Base-by-base conservation (phyloP, 2,888 invertebrate genomes). In the Notocelia uddmanniana region DNA sequence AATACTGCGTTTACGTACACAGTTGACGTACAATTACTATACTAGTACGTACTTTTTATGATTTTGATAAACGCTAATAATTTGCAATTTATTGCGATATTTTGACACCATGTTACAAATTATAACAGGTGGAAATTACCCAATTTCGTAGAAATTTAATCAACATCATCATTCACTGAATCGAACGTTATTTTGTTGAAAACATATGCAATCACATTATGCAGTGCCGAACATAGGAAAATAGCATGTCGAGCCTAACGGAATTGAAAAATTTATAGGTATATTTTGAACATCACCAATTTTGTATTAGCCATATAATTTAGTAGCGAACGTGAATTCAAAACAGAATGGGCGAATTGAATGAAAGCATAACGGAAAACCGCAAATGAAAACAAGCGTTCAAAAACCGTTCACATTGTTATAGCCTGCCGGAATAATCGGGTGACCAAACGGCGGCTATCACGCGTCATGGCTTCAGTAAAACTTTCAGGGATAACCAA, bases 401-500 rank as follows among this genome's bases (percentile, higher is more conserved):
- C 48, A 34, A 23, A 21, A 57, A 63, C 31, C 23, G 15, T 19
- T 55, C 21, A 23, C 37, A 9, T 26, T 48, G 19, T 57, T 63
- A 57, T n/a, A 37, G 34, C 63, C n/a, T 37, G 19, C 34, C n/a
- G 37, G 26, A 60, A 69, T 69, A 54, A 69, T 55, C 45, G 62
- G 31, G 21, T 41, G 52, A 26, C 52, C 59, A 23, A 59, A 68
- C 34, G 52, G 52, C 15, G 52, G 19, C 15, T 3, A 45, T 69
- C 54, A 62, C 54, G 54, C 23, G 41, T 54, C 54, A 62, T n/a
- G 6, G 54, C 23, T 68, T 26, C 13, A 9, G n/a, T 68, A 59
- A 59, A 59, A 70, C 37, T 59, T 62, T 18, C 15, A 57, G 54
- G 70, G 64, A 64, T 66, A 19, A 59, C 41, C 58, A 19, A 50